Base-by-base conservation (phyloP, 2,113 vertebrate species). In the Zosterops borbonicus region DNA sequence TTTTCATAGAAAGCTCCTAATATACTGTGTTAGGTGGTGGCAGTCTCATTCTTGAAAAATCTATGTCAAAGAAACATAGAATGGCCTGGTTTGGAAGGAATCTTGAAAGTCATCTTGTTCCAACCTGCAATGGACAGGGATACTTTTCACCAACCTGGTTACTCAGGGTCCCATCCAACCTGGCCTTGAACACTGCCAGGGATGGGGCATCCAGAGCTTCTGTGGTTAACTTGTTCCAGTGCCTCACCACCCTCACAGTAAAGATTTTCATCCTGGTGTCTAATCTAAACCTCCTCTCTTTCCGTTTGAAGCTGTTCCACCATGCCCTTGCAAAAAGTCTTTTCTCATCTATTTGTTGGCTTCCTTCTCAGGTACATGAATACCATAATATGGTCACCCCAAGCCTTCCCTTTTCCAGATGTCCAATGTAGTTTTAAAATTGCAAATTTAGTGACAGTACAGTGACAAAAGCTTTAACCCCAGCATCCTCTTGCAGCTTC, bases 121-220 rank as follows among this genome's bases (percentile, higher is more conserved):
- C 24, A 83, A 13, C 9, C 29, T 69, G 29, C 29, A 29, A 9
- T 35, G n/a, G 29, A 14, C 8, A 41, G 25, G n/a, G n/a, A 35
- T n/a, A 31, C 8, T 17, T 68, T 35, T 25, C 16, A 46, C 5
- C 37, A 19, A 9, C 5, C 1, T 0, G 1, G 16, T 25, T 68
- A 19, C 29, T 35, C 29, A 19, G 9, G 14, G 12, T 17, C 9
- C 6, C 28, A 47, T 76, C 17, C 21, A 62, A 3, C 24, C 29
- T 69, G 16, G 17, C n/a, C 4, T 53, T 69, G 29, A 76, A 5
- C 24, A 19, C 17, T 68, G 27, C 9, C 7, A 31, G 24, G 53
- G 8, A 29, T 47, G 53, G 11, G 24, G 13, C 41, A 68, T 47
- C n/a, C 17, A 49, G 20, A 55, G 22, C 25, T 35, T 62, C 7